Conservation (phyloP, 2,888 invertebrate species). For the Polia nebulosa region DNA sequence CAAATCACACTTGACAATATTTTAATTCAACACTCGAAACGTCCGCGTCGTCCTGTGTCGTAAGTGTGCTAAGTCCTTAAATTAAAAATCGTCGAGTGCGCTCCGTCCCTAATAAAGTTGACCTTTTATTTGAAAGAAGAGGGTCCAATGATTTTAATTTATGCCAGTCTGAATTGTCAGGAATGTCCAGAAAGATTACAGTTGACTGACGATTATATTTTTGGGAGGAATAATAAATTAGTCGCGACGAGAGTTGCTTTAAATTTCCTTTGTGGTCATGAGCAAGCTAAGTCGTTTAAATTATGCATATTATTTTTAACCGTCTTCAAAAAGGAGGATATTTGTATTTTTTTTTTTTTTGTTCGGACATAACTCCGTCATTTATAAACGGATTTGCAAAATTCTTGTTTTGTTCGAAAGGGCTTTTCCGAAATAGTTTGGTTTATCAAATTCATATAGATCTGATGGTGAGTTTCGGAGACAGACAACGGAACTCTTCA, state of each 20-base stretch:
- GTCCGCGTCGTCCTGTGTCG: conserved; percentile 41
- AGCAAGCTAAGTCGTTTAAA: neutral
- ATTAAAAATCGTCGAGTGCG: conserved; percentile 57
- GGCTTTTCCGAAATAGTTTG: too few relatives aligned
- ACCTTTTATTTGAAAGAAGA: conserved; percentile 53
- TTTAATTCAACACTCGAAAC: conserved; percentile 54
- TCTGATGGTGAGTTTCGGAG: too few relatives aligned
- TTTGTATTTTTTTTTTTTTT: neutral
- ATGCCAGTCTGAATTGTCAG: conserved; percentile 42
- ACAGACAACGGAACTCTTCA: too few relatives aligned
- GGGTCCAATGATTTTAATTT: conserved; percentile 56
- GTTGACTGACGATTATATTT: conserved; percentile 41
- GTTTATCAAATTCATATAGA: too few relatives aligned
- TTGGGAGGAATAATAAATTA: conserved; percentile 32
- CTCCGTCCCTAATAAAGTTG: conserved; percentile 54
- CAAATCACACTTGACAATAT: conserved; percentile 34
- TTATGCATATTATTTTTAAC: conserved; percentile 9
- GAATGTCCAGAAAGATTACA: conserved; percentile 41
- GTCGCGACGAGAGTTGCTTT: neutral
- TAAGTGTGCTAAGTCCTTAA: conserved; percentile 52
- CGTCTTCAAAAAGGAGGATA: too few relatives aligned
- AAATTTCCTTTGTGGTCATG: neutral
- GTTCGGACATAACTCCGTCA: too few relatives aligned
- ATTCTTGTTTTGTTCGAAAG: too few relatives aligned
- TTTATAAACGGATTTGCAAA: too few relatives aligned